phyloP scores from a whole-genome alignment of 2,797 vertebrate genomes.

The Neolamprologus multifasciatus region DNA sequence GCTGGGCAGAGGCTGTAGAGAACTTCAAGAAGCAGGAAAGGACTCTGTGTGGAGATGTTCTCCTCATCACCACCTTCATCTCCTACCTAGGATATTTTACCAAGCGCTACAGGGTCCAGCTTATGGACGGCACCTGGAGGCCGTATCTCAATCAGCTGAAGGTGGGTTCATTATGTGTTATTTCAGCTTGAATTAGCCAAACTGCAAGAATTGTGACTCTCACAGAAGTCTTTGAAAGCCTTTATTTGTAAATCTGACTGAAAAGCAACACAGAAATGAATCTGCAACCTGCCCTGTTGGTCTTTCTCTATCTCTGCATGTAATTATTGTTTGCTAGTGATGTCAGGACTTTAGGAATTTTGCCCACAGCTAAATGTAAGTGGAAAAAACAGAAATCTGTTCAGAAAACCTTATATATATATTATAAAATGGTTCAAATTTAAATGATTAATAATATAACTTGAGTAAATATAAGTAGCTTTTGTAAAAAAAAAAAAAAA shows the following conservation, averaged over 20 bases:
- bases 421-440: not conserved
- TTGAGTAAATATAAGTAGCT: not conserved
- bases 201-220: not conserved
- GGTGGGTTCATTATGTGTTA: constrained; percentile 59
- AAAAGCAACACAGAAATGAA: not conserved
- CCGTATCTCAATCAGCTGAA: constrained; percentile 84
- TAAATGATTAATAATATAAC: not conserved
- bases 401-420: not conserved
- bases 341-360: not conserved
- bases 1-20: constrained; percentile 87
- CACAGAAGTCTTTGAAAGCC: not conserved
- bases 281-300: not conserved
- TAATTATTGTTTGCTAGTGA: not conserved
- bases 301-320: not conserved
- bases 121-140: constrained; percentile 86
- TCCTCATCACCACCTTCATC: constrained; percentile 87
- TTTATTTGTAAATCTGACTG: not conserved
- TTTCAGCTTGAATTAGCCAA: not conserved
- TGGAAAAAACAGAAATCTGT: not conserved
- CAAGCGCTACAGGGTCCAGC: constrained; percentile 82
- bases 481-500: not conserved
- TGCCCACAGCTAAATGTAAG: no score
- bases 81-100: constrained; percentile 97
- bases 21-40: constrained; percentile 82
- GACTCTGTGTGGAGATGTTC: constrained; percentile 88